Percentiles rank a stretch among this genome's conserved stretches.
Conservation (phyloP, 53 echinoderm and acorn worm genomes). For the Hippasteria phrygiana region DNA sequence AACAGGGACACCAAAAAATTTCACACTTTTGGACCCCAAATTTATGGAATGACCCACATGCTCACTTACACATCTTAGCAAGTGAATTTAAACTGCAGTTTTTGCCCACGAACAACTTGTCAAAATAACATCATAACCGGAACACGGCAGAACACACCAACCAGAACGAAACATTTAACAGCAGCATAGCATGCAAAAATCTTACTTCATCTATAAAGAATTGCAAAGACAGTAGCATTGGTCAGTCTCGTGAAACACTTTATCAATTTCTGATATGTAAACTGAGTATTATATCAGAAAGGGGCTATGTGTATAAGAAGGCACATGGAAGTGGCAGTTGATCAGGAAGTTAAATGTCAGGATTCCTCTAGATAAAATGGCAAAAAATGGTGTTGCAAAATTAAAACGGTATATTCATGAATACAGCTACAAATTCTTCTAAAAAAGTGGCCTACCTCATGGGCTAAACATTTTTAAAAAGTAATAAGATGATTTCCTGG, state of each 20-base stretch:
- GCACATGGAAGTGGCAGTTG: background rate
- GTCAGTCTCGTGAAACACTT: background rate
- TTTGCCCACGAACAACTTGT: too few relatives aligned
- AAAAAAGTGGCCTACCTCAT: background rate
- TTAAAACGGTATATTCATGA: background rate
- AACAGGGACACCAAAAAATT: too few relatives aligned
- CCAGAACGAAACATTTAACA: background rate
- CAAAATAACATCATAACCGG: background rate
- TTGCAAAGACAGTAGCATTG: background rate
- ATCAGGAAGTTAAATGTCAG: background rate
- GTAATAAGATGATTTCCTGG: background rate
- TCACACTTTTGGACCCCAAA: too few relatives aligned
- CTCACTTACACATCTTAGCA: too few relatives aligned
- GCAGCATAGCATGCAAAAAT: background rate
- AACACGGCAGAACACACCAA: background rate
- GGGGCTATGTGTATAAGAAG: background rate
- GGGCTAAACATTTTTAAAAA: background rate
- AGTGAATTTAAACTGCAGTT: too few relatives aligned
- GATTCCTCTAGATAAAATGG: background rate
- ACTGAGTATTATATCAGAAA: background rate
- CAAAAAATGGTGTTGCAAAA: too few relatives aligned
- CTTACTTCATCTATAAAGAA: background rate
- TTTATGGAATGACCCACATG: too few relatives aligned
- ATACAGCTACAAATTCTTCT: background rate
- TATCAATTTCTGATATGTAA: background rate